Conservation (phyloP, 1,140 invertebrate genomes). For the Sycobia sp. region DNA sequence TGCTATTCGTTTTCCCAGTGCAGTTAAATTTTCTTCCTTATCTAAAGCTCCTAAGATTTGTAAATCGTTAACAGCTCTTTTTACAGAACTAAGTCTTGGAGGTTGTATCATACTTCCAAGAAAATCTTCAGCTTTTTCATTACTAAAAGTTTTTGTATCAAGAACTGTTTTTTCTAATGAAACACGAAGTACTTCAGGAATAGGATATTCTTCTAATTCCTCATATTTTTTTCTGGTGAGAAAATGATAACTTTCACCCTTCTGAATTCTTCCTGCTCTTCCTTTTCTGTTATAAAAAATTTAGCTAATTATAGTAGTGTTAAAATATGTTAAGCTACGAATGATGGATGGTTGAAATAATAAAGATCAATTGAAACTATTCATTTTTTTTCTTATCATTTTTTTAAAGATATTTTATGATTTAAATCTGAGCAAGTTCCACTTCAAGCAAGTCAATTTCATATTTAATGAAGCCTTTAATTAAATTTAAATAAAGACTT, state of each 20-base stretch:
- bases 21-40: slow-evolving; percentile 63
- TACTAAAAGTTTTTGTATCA: slow-evolving; percentile 63
- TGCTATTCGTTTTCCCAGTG: slow-evolving; percentile 63
- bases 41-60: slow-evolving; percentile 64
- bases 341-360: no score
- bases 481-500: no score
- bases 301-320: background rate
- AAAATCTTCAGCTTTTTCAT: slow-evolving; percentile 62
- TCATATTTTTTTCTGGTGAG: slow-evolving; percentile 64
- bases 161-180: slow-evolving; percentile 71
- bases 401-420: no score
- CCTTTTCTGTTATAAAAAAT: slow-evolving; percentile 57
- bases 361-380: no score
- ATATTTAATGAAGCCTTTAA: no score
- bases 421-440: no score
- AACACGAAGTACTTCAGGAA: slow-evolving; percentile 68
- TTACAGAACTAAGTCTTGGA: slow-evolving; percentile 58
- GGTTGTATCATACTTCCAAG: slow-evolving; percentile 64
- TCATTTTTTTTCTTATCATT: no score
- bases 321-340: background rate
- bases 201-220: slow-evolving; percentile 59
- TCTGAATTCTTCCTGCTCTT: slow-evolving; percentile 71
- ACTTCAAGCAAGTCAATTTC: no score
- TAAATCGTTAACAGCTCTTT: slow-evolving; percentile 62
- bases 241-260: slow-evolving; percentile 81